Conservation (phyloP, 2,797 vertebrate genomes). For the Dicrostonyx torquatus region DNA sequence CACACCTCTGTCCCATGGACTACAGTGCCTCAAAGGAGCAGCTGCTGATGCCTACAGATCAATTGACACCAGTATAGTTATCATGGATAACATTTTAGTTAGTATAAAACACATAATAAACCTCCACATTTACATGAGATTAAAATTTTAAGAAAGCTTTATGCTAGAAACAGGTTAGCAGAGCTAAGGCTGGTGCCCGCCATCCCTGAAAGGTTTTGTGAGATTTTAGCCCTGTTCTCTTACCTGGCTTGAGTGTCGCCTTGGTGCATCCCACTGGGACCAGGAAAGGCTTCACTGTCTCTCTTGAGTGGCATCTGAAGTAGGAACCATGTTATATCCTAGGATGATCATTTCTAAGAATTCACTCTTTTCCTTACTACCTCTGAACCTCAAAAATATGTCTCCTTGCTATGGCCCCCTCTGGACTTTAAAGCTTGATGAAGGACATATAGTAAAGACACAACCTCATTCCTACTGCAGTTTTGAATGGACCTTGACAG, state of each 20-base stretch:
- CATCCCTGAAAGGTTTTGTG: neutral
- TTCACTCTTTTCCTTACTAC: neutral
- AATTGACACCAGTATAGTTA: neutral
- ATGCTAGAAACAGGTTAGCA: neutral
- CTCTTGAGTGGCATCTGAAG: neutral
- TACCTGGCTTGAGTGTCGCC: neutral
- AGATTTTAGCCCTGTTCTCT: neutral
- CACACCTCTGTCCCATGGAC: neutral
- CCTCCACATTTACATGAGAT: neutral
- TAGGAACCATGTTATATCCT: neutral
- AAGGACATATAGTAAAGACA: neutral
- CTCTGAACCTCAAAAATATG: neutral
- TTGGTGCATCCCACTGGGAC: neutral
- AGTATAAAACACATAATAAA: neutral
- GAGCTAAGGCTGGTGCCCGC: neutral
- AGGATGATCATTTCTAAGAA: neutral
- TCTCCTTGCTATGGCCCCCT: neutral
- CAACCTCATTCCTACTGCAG: neutral
- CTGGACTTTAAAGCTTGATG: neutral
- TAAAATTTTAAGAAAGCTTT: conserved; percentile 37
- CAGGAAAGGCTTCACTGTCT: neutral
- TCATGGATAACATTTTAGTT: neutral
- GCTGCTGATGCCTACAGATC: neutral
- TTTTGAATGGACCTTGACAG: neutral
- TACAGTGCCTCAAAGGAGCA: neutral